Evolutionary conservation across 2,797 vertebrate genomes (phyloP).

Genomic region (Hypotaenidia philippensis): DNA sequence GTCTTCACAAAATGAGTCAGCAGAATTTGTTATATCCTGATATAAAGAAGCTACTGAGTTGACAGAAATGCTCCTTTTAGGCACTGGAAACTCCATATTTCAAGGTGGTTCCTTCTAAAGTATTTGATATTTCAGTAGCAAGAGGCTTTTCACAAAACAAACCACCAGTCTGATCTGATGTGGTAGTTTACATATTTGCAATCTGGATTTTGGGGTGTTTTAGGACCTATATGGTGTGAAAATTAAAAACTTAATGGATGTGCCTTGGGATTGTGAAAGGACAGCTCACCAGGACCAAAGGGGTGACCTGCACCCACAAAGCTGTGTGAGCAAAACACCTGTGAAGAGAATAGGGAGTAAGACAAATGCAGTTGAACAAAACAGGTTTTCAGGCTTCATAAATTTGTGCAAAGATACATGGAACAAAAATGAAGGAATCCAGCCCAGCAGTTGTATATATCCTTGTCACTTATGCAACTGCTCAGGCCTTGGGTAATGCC

Average conservation of each 20-base stretch:
- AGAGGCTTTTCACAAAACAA: not conserved
- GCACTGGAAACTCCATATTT: not conserved
- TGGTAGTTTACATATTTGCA: not conserved
- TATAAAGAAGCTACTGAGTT: not conserved
- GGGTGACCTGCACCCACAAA: not conserved
- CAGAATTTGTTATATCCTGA: not conserved
- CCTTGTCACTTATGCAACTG: not conserved
- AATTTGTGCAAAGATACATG: fast-evolving
- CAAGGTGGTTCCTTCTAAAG: not conserved
- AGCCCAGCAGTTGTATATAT: not conserved
- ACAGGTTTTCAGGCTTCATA: not conserved
- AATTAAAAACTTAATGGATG: not conserved
- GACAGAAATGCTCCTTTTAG: not conserved
- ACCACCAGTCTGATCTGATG: not conserved
- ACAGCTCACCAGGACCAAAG: not conserved
- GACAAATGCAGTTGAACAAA: not conserved
- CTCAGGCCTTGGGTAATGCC: fast-evolving
- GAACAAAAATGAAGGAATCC: not conserved
- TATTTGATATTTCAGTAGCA: not conserved
- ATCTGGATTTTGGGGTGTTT: not conserved
- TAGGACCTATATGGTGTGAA: not conserved
- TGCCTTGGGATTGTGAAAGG: not conserved
- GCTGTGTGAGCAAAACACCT: not conserved
- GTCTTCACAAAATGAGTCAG: not conserved
- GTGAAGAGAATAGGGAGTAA: not conserved